Conservation (phyloP, 2,113 vertebrate genomes). For the Calidris pugnax region DNA sequence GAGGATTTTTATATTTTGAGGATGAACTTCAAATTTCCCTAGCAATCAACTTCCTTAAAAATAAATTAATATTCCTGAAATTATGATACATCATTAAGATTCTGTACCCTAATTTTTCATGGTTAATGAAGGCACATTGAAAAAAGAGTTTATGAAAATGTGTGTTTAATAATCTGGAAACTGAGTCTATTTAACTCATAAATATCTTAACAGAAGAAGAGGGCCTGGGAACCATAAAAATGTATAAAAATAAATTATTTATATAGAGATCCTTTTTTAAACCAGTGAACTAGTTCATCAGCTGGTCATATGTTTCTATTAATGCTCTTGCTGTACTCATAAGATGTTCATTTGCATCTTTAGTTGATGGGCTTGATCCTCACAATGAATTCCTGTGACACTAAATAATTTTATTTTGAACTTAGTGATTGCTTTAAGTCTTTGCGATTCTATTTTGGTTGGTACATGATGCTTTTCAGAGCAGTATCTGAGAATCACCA, state of each 20-base stretch:
- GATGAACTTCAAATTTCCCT: not conserved
- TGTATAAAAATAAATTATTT: constrained; percentile 9
- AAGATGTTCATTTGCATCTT: not conserved
- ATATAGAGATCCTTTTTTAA: not conserved
- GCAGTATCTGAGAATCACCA: not conserved
- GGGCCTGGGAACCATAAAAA: not conserved
- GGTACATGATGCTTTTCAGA: not conserved
- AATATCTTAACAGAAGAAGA: constrained; percentile 36
- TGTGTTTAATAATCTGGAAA: not conserved
- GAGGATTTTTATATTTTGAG: not conserved
- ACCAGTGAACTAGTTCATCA: not conserved
- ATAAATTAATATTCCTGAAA: not conserved
- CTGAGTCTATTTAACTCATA: not conserved
- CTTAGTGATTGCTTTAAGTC: not conserved
- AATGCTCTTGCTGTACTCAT: not conserved
- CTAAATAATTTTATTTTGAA: not conserved
- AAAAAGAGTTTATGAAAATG: not conserved
- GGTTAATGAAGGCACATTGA: not conserved
- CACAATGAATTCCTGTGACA: not conserved
- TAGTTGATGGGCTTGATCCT: constrained; percentile 19
- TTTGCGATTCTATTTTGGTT: not conserved
- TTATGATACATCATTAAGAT: not conserved
- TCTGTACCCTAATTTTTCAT: not conserved
- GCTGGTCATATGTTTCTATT: not conserved
- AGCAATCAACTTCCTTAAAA: not conserved